Evolutionary conservation across 1,140 invertebrate genomes (phyloP), one percentile per base, ranked within the genome.

Genomic region (Drosophila ambigua): DNA sequence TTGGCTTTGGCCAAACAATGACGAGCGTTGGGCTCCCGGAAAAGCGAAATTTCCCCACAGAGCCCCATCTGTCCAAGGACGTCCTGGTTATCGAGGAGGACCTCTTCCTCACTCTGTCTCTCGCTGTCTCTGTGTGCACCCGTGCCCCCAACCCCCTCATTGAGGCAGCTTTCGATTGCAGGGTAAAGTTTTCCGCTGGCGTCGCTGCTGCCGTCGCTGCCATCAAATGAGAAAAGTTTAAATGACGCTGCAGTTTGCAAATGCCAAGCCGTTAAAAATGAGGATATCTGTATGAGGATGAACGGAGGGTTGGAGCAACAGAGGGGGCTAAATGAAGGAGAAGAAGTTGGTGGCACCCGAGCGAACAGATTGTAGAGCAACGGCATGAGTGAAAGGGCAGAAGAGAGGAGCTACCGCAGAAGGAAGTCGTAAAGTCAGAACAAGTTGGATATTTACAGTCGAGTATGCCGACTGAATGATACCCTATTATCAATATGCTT

Each of bases 241-340:
- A 87, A 87, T 87, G 83, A 87, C 79, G 82, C 82, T 87, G 82
- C 82, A 87, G 83, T 87, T 87, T 87, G 82, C 82, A 87, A 87
- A 87, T 87, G 82, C 78, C 82, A 87, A 82, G 82, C 83, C 80
- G 83, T 87, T 87, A 87, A 87, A 87, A 82, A 88, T 77, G 75
- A 62, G 78, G 65, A 87, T 88, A 87, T 88, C 82, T 75, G 65
- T 69, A 57, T 55, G 54, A 58, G 51, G 51, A 62, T 9, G 31
- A 35, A 11, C 31, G 28, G 20, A 43, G 28, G 31, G 26, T 2
- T 16, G 44, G 11, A 44, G 13, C 4, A 31, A 24, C 46, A 35
- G 7, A 7, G 16, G 43, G 9, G 8, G 28, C 2, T 8, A 31
- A 31, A 57, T 41, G 39, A 31, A 16, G 26, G 20, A 20, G 20